Evolutionary conservation across 2,888 invertebrate species (phyloP).

Genomic region (Megastigmus dorsalis): DNA sequence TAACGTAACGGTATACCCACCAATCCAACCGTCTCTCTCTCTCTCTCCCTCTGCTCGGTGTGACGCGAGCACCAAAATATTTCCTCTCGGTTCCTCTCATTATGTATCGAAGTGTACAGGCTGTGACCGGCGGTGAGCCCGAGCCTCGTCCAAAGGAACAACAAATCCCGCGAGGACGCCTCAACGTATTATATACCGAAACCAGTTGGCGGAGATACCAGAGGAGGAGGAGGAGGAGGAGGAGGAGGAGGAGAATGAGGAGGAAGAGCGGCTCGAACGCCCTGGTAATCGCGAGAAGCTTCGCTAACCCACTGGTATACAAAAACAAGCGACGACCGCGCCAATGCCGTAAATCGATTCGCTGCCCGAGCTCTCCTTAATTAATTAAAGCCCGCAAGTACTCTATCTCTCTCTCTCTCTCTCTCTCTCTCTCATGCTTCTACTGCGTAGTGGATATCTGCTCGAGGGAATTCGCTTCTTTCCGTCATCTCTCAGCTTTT

Average conservation of each 20-base stretch:
- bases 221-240: not conserved
- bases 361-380: constrained; percentile 3
- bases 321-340: constrained; percentile 3
- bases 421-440: no score
- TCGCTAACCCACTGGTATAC: constrained; percentile 36
- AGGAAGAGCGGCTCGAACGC: no score
- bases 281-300: not conserved
- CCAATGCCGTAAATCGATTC: constrained; percentile 19
- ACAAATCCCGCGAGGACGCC: constrained; percentile 21
- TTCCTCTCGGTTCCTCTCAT: not conserved
- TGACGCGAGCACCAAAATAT: constrained; percentile 39
- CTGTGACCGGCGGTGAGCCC: no score
- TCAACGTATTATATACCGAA: no score
- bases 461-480: not conserved
- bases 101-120: no score
- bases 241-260: no score
- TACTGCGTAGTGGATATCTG: not conserved
- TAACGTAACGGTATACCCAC: constrained; percentile 21
- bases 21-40: not conserved
- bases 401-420: no score
- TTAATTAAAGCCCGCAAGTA: constrained; percentile 7
- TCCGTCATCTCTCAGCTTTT: not conserved
- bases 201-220: constrained; percentile 16
- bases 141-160: not conserved
- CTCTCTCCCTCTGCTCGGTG: no score